Evolutionary conservation across 35 echinoderm and acorn worm genomes (phyloP), one percentile per base, ranked within the genome.

Genomic region (Apostichopus californicus): DNA sequence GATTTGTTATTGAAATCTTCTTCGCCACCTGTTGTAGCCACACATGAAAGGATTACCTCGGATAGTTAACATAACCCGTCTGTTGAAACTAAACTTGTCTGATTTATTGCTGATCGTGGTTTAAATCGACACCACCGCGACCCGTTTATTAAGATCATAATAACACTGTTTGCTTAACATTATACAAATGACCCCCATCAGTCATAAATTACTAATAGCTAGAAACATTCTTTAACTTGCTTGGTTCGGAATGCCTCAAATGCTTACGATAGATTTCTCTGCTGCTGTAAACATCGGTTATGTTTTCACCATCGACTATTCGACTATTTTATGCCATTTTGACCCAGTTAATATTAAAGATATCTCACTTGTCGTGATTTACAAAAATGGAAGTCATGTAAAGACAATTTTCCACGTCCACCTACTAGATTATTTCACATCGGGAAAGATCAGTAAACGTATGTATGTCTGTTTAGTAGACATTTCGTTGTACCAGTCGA

Each of bases 121-220:
- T 75, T 75, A 75, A 75, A 75, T 75, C 71, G 71, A 75, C 71
- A 75, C 71, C n/a, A 75, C 71, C 20, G 21, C 71, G 71, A 75
- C 71, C 71, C 17, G 15, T 75, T 18, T 75, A 75, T 75, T 75
- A 75, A 75, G 21, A 75, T 75, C 71, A 75, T 75, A 75, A 75
- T 75, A 22, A 20, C 71, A 24, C 71, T 75, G 71, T 75, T 75
- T 75, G 71, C 71, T 75, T 61, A 75, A 75, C 71, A 75, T 75
- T 75, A 75, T 20, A 75, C 71, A 75, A 75, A 75, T 22, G 71
- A 75, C 71, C 11, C 64, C 11, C 64, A 68, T 68, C 64, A 68
- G 64, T 68, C 64, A 18, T 68, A 68, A 68, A 68, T 68, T 68
- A 68, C 64, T 68, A 18, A 68, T 68, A 68, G 64, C 11, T 68